Base-by-base conservation (phyloP, 35 echinoderm and acorn worm genomes). In the Apostichopus californicus region DNA sequence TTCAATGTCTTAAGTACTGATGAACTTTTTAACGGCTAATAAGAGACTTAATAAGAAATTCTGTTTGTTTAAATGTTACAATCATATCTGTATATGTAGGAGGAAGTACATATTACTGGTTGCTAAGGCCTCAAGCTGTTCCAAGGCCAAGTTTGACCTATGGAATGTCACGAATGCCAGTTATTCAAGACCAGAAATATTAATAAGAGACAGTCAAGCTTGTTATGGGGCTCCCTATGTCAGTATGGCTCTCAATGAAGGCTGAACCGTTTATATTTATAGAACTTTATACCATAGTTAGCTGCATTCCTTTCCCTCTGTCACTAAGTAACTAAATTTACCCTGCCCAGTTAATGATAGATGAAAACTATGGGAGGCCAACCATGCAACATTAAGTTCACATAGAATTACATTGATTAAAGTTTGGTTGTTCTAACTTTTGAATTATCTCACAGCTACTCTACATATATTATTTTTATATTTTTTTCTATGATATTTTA, bases 111-210 rank as follows among this genome's bases (percentile, higher is more conserved):
- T 61, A 61, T 83, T 7, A n/a, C 56, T 83, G 80, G 12, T 46
- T 83, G 46, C 23, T 54, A 17, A 8, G 14, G 80, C 71, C 71
- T 75, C 71, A 75, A 75, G 71, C 71, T 75, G 71, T 75, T 75
- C n/a, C 81, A 85, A 85, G 81, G 55, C 81, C 81, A 58, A 59
- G 81, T 85, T 85, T 85, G 55, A 85, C 2, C 81, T 55, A 21
- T 89, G 86, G 86, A 89, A 89, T 89, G 86, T 72, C 13, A 89
- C 72, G 86, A 89, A 89, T 89, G 86, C 68, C 34, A 89, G 86
- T 66, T 72, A 89, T 89, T 85, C 56, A 56, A 85, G n/a, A 59
- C 20, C 9, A 9, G 9, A 54, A 58, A 85, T 58, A 59, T 61
- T 12, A 61, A 8, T 12, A 61, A 46, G 34, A 46, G 14, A 13